Base-by-base conservation (phyloP, 2,113 vertebrate species). In the Takifugu bimaculatus region DNA sequence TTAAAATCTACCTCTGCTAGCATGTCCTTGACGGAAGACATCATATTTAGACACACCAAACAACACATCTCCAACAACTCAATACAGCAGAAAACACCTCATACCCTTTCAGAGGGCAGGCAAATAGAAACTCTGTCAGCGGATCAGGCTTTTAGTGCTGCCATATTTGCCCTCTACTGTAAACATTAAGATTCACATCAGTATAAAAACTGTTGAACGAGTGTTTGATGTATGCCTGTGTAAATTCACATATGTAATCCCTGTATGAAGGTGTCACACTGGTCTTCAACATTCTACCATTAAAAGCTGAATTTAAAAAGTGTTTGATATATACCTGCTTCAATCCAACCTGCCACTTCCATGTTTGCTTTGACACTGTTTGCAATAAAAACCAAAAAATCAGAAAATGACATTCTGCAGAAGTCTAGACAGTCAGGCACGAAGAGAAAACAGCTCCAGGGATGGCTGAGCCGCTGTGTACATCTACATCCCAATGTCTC, bases 171-270 rank as follows among this genome's bases (percentile, higher is more conserved):
- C 48, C 39, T 53, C 54, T 65, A 56, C 26, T 85, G 87, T 88
- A 88, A 88, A 88, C 85, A 87, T 78, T 80, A 73, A 72, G 63
- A 82, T 83, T 87, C 72, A 85, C 80, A 86, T 85, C 80, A 74
- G 63, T 54, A 65, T 54, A 70, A 69, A 71, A 65, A 62, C 57
- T 42, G 53, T 20, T 20, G 20, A 20, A 20, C 20, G 20, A 20
- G 20, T 20, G 20, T 20, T 20, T 20, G 20, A 20, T 50, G 29
- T 45, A 13, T 54, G 26, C 54, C 9, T 26, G 53, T 53, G 29
- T 70, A 6, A n/a, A 15, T 14, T 47, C 13, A 47, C 13, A 47
- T 35, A 14, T 11, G 13, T 43, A 13, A 57, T 29, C n/a, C 14
- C 6, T 52, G 32, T 61, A 12, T 57, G 67, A 62, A 20, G 60